Evolutionary conservation across 2,888 invertebrate genomes (phyloP), one percentile per base, ranked within the genome.

Genomic region (Hypomecis atomaria): DNA sequence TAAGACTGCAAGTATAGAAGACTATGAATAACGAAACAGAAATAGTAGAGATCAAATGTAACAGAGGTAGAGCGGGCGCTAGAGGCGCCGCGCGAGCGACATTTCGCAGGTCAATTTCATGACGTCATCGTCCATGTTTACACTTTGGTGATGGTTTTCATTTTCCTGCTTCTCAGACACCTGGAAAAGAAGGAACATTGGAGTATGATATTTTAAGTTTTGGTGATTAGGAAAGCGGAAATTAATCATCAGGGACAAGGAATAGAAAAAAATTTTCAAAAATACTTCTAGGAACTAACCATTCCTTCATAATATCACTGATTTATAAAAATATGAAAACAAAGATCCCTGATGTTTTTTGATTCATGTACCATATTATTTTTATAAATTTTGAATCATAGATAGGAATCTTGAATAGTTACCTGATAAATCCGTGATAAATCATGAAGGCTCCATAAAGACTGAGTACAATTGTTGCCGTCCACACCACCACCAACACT

Each of bases 101-200:
- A 66, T 69, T 69, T 71, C 74, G 70, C 62, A 70, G 63, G 67
- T 76, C 74, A 73, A 47, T 5, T 43, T 13, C 74, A 74, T 54
- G 65, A 59, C 40, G 62, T 66, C 68, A 60, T 66, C 60, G 50
- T 62, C 53, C 45, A 62, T 58, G 67, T 71, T 88, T 91, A 92
- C 63, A 92, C 92, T 78, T 92, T 92, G 63, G 91, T 88, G 67
- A 92, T 80, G 54, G 84, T 82, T 75, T 92, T 92, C 84, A 89
- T 67, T 77, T 82, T 85, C 73, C 85, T 82, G 84, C 89, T 90
- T 65, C 88, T 84, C 64, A 90, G 79, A 74, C 89, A 90, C 70
- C 92, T 92, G 82, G 6, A 74, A 77, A 71, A 6, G 55, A n/a
- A 34, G n/a, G 50, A 37, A 43, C 6, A 33, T 8, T 44, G 23